Percentiles rank a stretch among this genome's conserved stretches.
Evolutionary conservation across 2,888 invertebrate species (phyloP).

Genomic region (Lasiommata megera): DNA sequence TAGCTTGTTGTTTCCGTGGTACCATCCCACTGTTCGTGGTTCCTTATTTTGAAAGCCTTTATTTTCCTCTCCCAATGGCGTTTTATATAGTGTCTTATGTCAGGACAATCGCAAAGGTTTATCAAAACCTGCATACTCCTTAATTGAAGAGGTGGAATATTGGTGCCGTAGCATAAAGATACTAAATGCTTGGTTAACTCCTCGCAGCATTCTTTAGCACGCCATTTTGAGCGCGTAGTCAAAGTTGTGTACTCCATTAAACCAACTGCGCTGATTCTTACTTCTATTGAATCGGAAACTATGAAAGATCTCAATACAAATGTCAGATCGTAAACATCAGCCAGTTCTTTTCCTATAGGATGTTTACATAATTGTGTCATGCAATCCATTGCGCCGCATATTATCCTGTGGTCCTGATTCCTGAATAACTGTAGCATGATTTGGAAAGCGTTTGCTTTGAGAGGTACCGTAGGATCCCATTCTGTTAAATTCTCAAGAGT

Average conservation of each 20-base stretch:
- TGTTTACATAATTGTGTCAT: slow-evolving; percentile 67
- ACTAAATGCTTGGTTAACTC: slow-evolving; percentile 53
- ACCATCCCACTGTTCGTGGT: slow-evolving; percentile 64
- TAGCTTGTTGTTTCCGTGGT: slow-evolving; percentile 53
- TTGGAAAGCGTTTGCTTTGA: slow-evolving; percentile 65
- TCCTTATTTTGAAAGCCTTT: slow-evolving; percentile 45
- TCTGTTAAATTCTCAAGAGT: slow-evolving; percentile 55
- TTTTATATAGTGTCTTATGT: slow-evolving; percentile 57
- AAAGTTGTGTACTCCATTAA: slow-evolving; percentile 59
- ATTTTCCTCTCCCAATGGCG: slow-evolving; percentile 48
- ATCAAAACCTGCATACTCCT: slow-evolving; percentile 60
- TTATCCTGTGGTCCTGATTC: slow-evolving; percentile 47
- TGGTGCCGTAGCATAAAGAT: slow-evolving; percentile 43
- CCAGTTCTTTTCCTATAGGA: slow-evolving; percentile 54
- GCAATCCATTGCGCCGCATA: slow-evolving; percentile 59
- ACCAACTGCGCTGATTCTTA: slow-evolving; percentile 54
- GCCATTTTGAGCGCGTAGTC: slow-evolving; percentile 67
- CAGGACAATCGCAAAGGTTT: slow-evolving; percentile 68
- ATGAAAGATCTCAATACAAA: slow-evolving; percentile 45
- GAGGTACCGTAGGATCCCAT: slow-evolving; percentile 54
- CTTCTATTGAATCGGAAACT: slow-evolving; percentile 39
- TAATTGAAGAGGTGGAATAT: slow-evolving; percentile 56
- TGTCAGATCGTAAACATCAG: slow-evolving; percentile 61
- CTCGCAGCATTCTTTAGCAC: slow-evolving; percentile 54
- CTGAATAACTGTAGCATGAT: slow-evolving; percentile 53